A percentile compares a stretch with the other conserved stretches of the same genome.
These are phyloP conservation scores for Chloromyia formosa DNA, from an alignment of 2,888 invertebrate genomes.

Conservation along the genomic window DNA sequence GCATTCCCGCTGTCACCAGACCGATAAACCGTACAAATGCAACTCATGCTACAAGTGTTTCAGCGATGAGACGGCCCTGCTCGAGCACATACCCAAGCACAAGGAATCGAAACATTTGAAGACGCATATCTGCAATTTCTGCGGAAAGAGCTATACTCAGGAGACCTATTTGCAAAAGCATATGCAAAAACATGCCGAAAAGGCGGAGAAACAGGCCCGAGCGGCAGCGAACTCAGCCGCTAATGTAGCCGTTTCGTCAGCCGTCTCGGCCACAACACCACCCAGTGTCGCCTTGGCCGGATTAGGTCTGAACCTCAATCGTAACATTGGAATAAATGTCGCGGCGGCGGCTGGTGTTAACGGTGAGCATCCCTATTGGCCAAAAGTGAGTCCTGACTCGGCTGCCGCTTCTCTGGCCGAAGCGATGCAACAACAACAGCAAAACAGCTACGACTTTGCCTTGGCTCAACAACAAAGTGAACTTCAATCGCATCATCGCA, in stretches of 20 bases:
- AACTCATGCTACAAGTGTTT: conserved; percentile 99
- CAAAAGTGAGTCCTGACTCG: conserved; percentile 84
- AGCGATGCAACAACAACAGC: conserved; percentile 71
- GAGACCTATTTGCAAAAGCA: conserved; percentile 99
- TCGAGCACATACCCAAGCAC: conserved; percentile 99
- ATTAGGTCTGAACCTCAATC: conserved; percentile 51
- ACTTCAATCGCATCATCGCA: conserved; percentile 71
- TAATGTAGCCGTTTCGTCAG: conserved; percentile 53
- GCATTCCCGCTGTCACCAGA: conserved; percentile 99
- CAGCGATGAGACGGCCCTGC: conserved; percentile 93
- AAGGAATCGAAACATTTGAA: conserved; percentile 99
- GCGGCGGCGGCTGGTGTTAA: conserved; percentile 63
- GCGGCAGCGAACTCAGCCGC: conserved; percentile 47
- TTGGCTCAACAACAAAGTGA: conserved; percentile 66
- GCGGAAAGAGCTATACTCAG: conserved; percentile 99
- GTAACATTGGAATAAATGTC: conserved; percentile 51
- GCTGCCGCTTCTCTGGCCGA: conserved; percentile 71
- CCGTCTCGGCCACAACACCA: conserved; percentile 48
- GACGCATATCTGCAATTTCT: conserved; percentile 99
- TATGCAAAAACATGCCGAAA: conserved; percentile 98
- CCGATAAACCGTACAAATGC: conserved; percentile 99
- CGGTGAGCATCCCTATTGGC: conserved; percentile 81
- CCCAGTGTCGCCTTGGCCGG: conserved; percentile 49
- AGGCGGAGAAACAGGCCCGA: conserved; percentile 76
- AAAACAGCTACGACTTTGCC: conserved; percentile 63